Evolutionary conservation across 2,888 invertebrate species (phyloP), one percentile per base, ranked within the genome.

Genomic region (Callosobruchus maculatus): DNA sequence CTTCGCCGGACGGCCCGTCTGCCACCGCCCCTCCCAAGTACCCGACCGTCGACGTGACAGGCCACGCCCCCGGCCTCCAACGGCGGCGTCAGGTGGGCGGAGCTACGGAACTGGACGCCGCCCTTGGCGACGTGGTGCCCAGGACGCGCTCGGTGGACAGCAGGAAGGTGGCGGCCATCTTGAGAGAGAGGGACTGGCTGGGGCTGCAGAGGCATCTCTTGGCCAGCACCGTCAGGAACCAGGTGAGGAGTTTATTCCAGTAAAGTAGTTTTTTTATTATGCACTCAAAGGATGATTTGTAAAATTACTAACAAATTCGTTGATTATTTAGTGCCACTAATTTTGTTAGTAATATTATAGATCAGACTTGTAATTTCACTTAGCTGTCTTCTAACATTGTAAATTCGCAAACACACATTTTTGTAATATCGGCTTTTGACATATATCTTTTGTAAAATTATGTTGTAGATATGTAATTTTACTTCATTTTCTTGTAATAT

Each of bases 121-220:
- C 93, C 81, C 89, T 95, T 70, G 91, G 91, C 78, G 91, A 89
- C 76, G 89, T 91, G 26, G 88, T 91, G 78, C 90, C 91, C 77
- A 91, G 91, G 84, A 91, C 93, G 77, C 88, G 90, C 80, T 88
- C 91, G 74, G 92, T 93, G 20, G 93, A 94, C 88, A 90, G 92
- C 75, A 91, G 89, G 83, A 95, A 95, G 88, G 92, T 95, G 86
- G 90, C 93, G 83, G 95, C 95, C 88, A 95, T 96, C 88, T 90
- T 96, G 83, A 90, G 91, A 82, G 95, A 96, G 89, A 91, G 92
- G 82, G 94, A 94, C 88, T 93, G 94, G 75, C 88, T 95, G 80
- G 94, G 95, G 88, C 90, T 96, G 84, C 95, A 95, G 87, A 92
- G 95, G 82, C 95, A 95, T 88, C 89, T 96, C 79, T 91, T 96